Conservation (phyloP, 2,888 invertebrate genomes). For the Temnothorax rugatulus region DNA sequence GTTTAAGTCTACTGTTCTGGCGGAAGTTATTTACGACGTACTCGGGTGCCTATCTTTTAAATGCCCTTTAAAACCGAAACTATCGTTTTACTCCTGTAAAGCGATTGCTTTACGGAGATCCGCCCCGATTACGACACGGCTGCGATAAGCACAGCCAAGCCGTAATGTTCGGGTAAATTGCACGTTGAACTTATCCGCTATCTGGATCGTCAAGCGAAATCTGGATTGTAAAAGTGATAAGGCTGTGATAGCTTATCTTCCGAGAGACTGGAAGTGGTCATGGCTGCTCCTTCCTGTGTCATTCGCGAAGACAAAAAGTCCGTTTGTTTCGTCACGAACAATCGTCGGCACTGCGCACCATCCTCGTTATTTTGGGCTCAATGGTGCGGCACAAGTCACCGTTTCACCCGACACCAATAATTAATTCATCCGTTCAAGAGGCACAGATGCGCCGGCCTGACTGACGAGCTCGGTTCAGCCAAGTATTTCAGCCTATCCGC, state of each 20-base stretch:
- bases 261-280: conserved; percentile 66
- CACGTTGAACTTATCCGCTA: neutral
- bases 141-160: neutral
- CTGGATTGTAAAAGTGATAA: conserved; percentile 1
- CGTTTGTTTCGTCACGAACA: conserved; percentile 4
- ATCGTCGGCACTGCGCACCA: neutral
- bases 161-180: neutral
- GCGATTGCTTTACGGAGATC: neutral
- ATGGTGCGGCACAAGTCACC: conserved; percentile 10
- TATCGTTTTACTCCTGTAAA: neutral
- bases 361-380: conserved; percentile 10
- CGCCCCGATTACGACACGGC: neutral
- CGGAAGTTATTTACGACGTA: conserved; percentile 33
- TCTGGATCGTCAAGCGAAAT: neutral
- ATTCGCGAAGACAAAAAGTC: neutral
- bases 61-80: neutral
- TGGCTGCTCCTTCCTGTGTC: conserved; percentile 30
- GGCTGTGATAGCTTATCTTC: conserved; percentile 68
- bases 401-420: conserved; percentile 45
- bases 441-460: conserved; percentile 58
- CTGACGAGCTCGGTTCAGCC: conserved; percentile 71
- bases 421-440: conserved; percentile 45
- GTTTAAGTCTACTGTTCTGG: neutral
- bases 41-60: neutral
- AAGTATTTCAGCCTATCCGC: conserved; percentile 73